A percentile compares a stretch with the other conserved stretches of the same genome.
Conservation (phyloP, 2,797 vertebrate genomes). For the Epinephelus coioides region DNA sequence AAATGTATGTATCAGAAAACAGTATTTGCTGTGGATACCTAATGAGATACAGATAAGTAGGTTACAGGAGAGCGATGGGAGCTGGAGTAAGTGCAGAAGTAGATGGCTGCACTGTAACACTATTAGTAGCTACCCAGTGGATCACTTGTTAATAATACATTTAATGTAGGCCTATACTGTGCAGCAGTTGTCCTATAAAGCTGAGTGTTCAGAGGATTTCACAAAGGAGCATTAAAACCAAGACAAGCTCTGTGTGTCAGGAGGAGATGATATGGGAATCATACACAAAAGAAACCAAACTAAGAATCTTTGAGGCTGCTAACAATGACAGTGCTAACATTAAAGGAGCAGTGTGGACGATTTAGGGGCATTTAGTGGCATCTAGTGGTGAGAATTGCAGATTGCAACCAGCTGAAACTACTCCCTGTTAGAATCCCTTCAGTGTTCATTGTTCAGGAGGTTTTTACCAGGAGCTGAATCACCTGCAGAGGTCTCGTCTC, state of each 20-base stretch:
- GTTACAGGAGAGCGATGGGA: neutral
- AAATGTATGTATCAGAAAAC: neutral
- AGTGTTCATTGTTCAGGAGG: no score
- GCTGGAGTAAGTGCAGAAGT: neutral
- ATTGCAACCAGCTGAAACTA: no score
- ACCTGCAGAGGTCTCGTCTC: no score
- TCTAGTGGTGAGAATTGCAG: no score
- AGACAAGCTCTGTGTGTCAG: neutral
- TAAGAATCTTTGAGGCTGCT: neutral
- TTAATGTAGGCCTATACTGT: neutral
- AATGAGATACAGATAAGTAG: neutral
- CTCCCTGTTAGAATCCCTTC: no score
- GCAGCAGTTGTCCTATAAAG: neutral
- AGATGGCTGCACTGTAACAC: constrained; percentile 5
- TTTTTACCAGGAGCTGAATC: no score
- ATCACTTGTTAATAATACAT: constrained; percentile 26
- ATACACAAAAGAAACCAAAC: neutral
- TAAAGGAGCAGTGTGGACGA: neutral
- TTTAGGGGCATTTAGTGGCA: no score
- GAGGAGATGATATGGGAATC: neutral
- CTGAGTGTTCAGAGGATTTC: constrained; percentile 10
- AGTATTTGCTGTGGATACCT: neutral
- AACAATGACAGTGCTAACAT: neutral
- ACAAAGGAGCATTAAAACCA: neutral
- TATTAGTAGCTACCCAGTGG: neutral